Percentiles rank a stretch among this genome's conserved stretches.
Evolutionary conservation across 2,888 invertebrate genomes (phyloP).

Genomic region (Nephrotoma guestfalica): DNA sequence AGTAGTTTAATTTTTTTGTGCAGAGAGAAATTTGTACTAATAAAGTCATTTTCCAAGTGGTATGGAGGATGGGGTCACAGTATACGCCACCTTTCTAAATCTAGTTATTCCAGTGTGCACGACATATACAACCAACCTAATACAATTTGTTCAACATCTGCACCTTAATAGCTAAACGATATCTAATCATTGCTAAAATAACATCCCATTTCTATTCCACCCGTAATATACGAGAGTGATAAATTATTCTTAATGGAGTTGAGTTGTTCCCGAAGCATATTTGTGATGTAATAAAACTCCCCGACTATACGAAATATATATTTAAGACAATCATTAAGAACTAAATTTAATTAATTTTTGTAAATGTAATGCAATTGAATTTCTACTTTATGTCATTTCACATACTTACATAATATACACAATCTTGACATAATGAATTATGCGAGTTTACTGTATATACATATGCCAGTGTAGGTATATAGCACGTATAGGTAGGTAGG

Average conservation of each 20-base stretch:
- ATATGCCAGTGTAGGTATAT: neutral
- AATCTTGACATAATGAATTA: neutral
- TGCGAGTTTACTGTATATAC: neutral
- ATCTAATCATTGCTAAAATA: too few relatives aligned
- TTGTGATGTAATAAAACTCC: too few relatives aligned
- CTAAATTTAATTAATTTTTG: neutral
- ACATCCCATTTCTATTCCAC: too few relatives aligned
- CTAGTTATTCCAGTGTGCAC: too few relatives aligned
- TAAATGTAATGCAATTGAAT: neutral
- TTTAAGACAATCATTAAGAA: neutral
- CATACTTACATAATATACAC: neutral
- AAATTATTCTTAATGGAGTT: too few relatives aligned
- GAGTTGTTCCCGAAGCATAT: too few relatives aligned
- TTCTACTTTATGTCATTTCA: neutral
- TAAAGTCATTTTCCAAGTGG: neutral
- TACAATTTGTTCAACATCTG: too few relatives aligned
- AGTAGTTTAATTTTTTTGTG: neutral
- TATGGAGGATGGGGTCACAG: too few relatives aligned
- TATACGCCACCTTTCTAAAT: too few relatives aligned
- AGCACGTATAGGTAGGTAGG: neutral
- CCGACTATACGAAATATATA: neutral
- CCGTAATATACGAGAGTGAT: too few relatives aligned
- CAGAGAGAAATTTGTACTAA: neutral
- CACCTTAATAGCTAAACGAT: too few relatives aligned
- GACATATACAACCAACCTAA: too few relatives aligned